phyloP scores from a whole-genome alignment of 30 jellyfish, hydroid and myxozoan genomes.

The Pseudorhiza aurosa region DNA sequence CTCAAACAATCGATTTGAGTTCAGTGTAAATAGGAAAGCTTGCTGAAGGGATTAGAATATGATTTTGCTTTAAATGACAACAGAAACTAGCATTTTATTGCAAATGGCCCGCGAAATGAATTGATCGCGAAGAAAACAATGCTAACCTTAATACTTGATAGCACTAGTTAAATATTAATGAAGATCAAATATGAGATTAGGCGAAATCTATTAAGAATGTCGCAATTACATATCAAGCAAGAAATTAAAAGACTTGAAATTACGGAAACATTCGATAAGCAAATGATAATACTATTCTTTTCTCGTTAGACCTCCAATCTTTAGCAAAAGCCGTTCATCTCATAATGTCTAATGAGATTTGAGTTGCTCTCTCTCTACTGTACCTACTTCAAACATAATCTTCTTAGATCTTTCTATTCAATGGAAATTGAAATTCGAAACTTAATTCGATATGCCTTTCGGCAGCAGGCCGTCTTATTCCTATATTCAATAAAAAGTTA shows the following conservation, averaged over 20 bases:
- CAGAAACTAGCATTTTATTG: constrained; percentile 22
- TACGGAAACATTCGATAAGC: constrained; percentile 9
- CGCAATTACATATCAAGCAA: constrained; percentile 52
- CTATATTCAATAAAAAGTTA: too few species aligned
- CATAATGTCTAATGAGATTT: neutral
- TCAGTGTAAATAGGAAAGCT: neutral
- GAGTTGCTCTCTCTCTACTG: neutral
- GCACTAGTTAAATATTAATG: constrained; percentile 11
- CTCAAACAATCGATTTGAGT: neutral
- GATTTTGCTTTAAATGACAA: neutral
- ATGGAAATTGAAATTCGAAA: too few species aligned
- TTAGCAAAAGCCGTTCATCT: neutral
- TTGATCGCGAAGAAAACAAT: constrained; percentile 10
- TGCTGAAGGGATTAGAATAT: neutral
- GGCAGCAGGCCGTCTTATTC: too few species aligned
- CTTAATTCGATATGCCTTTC: too few species aligned
- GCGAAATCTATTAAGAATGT: constrained; percentile 19
- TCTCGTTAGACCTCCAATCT: neutral
- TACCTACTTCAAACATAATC: too few species aligned
- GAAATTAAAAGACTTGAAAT: neutral
- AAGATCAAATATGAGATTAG: constrained; percentile 30
- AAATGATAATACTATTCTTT: constrained; percentile 17
- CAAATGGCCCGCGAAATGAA: constrained; percentile 1
- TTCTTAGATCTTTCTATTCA: too few species aligned
- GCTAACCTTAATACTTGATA: neutral